Evolutionary conservation across 2,113 vertebrate species (phyloP).

Genomic region (Dendrocopos noguchii): DNA sequence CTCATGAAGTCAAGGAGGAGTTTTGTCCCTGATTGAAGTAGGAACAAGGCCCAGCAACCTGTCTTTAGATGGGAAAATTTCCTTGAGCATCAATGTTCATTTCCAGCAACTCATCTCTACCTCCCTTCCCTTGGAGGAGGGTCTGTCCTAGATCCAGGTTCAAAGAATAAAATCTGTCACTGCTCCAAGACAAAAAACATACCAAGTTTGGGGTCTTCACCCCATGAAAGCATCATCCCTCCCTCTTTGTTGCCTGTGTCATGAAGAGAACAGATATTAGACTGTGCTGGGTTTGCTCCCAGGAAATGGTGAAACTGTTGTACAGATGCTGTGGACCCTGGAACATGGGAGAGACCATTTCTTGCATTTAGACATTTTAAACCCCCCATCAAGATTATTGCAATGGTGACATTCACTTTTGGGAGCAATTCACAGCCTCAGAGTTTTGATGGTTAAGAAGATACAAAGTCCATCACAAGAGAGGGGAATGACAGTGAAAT

Average conservation of each 20-base stretch:
- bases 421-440: background rate
- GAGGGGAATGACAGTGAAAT: background rate
- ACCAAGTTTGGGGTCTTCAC: background rate
- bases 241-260: background rate
- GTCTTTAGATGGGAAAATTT: background rate
- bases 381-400: background rate
- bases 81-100: background rate
- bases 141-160: background rate
- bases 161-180: background rate
- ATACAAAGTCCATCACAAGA: background rate
- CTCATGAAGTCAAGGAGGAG: background rate
- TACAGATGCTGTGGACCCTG: background rate
- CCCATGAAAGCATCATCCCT: background rate
- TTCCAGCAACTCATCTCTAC: background rate
- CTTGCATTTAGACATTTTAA: background rate
- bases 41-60: rapidly evolving
- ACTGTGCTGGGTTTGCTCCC: background rate
- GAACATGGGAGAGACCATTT: background rate
- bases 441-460: background rate
- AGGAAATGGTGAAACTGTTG: background rate
- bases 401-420: background rate
- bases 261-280: background rate
- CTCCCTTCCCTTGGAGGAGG: background rate
- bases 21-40: rapidly evolving
- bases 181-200: background rate